phyloP scores from a whole-genome alignment of 2,113 vertebrate species.

The Pseudois nayaur region DNA sequence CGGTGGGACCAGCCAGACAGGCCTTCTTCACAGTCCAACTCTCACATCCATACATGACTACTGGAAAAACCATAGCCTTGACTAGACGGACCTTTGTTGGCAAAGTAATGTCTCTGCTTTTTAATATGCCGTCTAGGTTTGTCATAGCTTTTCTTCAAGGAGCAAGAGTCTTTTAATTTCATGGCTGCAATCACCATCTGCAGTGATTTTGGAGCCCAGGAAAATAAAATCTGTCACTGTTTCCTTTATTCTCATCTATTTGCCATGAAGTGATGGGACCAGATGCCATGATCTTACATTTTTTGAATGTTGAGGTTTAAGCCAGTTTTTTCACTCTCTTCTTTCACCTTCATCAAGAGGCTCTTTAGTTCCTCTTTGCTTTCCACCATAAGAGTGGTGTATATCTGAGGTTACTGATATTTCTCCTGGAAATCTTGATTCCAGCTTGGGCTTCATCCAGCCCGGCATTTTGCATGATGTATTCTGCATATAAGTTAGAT shows the following conservation, averaged over 20 bases:
- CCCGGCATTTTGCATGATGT: neutral
- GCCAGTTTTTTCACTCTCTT: neutral
- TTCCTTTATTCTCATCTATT: neutral
- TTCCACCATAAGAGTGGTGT: neutral
- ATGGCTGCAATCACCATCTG: neutral
- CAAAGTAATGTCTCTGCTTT: neutral
- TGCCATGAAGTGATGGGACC: neutral
- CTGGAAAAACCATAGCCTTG: neutral
- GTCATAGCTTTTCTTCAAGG: neutral
- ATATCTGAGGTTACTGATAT: neutral
- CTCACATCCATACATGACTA: neutral
- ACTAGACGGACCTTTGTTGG: neutral
- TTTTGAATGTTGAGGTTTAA: neutral
- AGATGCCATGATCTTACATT: neutral
- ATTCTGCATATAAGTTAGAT: neutral
- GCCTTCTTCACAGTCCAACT: neutral
- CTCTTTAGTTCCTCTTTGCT: neutral
- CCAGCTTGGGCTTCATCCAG: neutral
- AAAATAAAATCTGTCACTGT: neutral
- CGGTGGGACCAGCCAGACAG: no score
- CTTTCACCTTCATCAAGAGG: neutral
- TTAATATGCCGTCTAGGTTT: neutral
- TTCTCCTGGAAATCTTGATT: rapidly evolving
- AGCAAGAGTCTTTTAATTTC: neutral
- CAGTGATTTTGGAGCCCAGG: neutral